Evolutionary conservation across 2,113 vertebrate species (phyloP), one percentile per base, ranked within the genome.

Genomic region (Pollachius pollachius): DNA sequence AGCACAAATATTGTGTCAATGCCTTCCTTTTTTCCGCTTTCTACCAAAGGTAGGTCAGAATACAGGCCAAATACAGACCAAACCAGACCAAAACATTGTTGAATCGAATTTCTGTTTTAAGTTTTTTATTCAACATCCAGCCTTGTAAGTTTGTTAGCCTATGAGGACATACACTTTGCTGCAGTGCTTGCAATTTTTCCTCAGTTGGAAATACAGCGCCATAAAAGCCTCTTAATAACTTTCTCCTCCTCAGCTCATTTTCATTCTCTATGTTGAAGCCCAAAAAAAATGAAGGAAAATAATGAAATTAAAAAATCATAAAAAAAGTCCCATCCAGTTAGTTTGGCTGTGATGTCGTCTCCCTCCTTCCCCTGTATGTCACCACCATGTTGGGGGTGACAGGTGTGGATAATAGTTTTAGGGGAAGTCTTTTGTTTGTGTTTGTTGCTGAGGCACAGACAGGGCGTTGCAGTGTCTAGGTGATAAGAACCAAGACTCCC

Each of bases 401-500:
- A 48, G 41, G 41, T 48, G 41, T 9, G 41, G 41, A 48, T 48
- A 48, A 48, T 83, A 80, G 56, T 68, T 83, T 74, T 81, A 15
- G 65, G 75, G 34, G 73, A 77, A 81, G 85, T 86, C 81, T 82
- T 72, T 48, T 48, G 41, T 64, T 65, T 67, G 72, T 68, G 69
- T 79, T 76, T 79, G 23, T 79, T 66, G 66, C 62, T 61, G 82
- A 81, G 67, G 75, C 83, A 9, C 41, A 88, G 85, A 87, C 87
- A 77, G 83, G 87, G 85, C 80, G 89, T 85, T 88, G 85, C 85
- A 77, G 75, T 65, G 85, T 89, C 82, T 87, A 77, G 90, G 83
- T 83, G 85, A 90, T 85, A 84, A 80, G 84, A 88, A 84, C 78
- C 83, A 65, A 86, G 82, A 80, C 86, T 88, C 78, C 70, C 63